Conservation (phyloP, 2,888 invertebrate genomes). For the Ochropleura leucogaster region DNA sequence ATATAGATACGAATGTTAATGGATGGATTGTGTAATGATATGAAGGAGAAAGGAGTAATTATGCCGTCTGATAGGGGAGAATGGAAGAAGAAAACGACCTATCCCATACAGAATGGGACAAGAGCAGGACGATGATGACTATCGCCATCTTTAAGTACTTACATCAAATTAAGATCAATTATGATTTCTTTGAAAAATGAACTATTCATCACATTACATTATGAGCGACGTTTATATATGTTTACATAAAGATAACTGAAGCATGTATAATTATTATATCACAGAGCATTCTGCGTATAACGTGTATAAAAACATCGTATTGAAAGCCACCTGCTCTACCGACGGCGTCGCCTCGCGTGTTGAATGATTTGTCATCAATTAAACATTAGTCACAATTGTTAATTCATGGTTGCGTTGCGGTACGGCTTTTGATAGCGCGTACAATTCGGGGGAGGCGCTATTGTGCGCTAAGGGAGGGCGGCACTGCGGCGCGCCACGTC, state of each 20-base stretch:
- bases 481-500: constrained; percentile 84
- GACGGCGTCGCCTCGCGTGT: constrained; percentile 40
- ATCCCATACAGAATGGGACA: too few relatives aligned
- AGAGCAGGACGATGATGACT: too few relatives aligned
- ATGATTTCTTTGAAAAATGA: neutral
- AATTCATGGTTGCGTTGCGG: constrained; percentile 63
- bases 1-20: too few relatives aligned
- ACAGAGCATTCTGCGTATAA: constrained; percentile 21
- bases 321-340: constrained; percentile 57
- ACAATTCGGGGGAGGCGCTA: constrained; percentile 74
- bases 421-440: constrained; percentile 61
- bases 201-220: neutral
- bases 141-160: neutral
- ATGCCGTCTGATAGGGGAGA: too few relatives aligned
- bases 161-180: neutral
- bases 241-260: constrained; percentile 12
- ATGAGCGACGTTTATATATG: constrained; percentile 15
- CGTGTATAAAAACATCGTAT: constrained; percentile 42
- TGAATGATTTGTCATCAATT: constrained; percentile 68
- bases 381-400: constrained; percentile 67
- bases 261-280: constrained; percentile 12
- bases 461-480: constrained; percentile 75
- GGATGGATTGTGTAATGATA: too few relatives aligned
- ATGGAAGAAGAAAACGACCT: too few relatives aligned
- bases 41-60: too few relatives aligned